A percentile compares a stretch with the other conserved stretches of the same genome.
These are phyloP conservation scores for Upupa epops DNA, from an alignment of 2,113 vertebrate genomes.

Conservation along the genomic window DNA sequence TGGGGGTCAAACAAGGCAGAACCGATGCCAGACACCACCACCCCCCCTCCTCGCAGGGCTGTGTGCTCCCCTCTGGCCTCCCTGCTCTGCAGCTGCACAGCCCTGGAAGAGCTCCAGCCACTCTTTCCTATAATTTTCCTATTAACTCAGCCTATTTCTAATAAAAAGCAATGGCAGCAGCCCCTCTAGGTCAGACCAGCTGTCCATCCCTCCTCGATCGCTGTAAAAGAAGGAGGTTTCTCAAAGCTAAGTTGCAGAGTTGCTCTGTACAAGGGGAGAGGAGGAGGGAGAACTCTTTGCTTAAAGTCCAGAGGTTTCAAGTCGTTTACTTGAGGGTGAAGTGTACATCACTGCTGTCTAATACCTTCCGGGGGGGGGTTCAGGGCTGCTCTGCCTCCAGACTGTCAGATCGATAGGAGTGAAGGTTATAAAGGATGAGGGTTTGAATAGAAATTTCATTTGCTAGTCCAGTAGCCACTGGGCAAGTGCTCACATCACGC, in stretches of 20 bases:
- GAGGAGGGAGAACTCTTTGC: not conserved
- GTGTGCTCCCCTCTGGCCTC: not conserved
- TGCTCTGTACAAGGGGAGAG: not conserved
- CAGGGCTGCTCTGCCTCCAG: not conserved
- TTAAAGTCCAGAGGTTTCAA: not conserved
- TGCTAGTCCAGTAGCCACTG: not conserved
- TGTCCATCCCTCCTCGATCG: not conserved
- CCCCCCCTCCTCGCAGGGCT: fast-evolving
- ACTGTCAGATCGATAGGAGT: not conserved
- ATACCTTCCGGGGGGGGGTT: not conserved
- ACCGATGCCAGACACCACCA: not conserved
- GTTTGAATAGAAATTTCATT: not conserved
- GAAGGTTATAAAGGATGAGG: not conserved
- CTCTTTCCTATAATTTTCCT: not conserved
- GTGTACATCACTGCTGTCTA: not conserved
- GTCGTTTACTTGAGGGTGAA: not conserved
- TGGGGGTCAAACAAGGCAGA: not conserved
- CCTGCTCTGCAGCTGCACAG: not conserved
- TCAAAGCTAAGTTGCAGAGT: not conserved
- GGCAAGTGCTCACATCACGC: not conserved
- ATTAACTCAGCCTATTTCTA: not conserved
- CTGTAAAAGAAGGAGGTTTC: not conserved
- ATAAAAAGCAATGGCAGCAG: not conserved
- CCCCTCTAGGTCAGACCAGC: not conserved
- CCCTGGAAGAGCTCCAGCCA: not conserved